Evolutionary conservation across 2,797 vertebrate genomes (phyloP).

Genomic region (Anguilla megastoma): DNA sequence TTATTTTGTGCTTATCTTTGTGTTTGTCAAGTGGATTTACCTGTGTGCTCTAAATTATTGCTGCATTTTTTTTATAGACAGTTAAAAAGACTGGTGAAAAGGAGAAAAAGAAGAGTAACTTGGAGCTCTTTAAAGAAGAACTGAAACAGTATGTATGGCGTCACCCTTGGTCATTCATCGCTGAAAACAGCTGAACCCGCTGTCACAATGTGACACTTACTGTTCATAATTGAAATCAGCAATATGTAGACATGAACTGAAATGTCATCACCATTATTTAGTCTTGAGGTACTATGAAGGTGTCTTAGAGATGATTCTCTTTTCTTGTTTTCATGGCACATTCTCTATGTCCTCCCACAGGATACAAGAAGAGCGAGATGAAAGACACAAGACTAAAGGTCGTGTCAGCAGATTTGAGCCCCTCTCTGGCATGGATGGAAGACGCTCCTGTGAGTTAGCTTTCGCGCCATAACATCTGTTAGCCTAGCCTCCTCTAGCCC

Average conservation of each 20-base stretch:
- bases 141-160: conserved; percentile 89
- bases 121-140: conserved; percentile 99
- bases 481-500: background rate
- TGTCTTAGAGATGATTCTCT: background rate
- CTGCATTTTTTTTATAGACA: conserved; percentile 66
- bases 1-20: background rate
- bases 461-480: background rate
- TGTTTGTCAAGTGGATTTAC: background rate
- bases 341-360: conserved; percentile 59
- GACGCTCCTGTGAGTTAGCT: conserved; percentile 86
- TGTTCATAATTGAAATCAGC: background rate
- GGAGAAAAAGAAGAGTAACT: conserved; percentile 99
- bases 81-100: conserved; percentile 87
- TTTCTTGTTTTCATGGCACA: background rate
- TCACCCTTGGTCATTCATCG: background rate
- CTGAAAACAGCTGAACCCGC: background rate
- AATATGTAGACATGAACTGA: background rate
- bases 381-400: conserved; percentile 95
- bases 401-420: conserved; percentile 97
- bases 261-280: background rate
- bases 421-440: conserved; percentile 84
- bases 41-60: background rate
- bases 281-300: background rate
- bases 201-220: background rate
- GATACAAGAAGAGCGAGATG: conserved; percentile 97